phyloP scores from a whole-genome alignment of 2,797 vertebrate species.

The Mionectes olivaceus region DNA sequence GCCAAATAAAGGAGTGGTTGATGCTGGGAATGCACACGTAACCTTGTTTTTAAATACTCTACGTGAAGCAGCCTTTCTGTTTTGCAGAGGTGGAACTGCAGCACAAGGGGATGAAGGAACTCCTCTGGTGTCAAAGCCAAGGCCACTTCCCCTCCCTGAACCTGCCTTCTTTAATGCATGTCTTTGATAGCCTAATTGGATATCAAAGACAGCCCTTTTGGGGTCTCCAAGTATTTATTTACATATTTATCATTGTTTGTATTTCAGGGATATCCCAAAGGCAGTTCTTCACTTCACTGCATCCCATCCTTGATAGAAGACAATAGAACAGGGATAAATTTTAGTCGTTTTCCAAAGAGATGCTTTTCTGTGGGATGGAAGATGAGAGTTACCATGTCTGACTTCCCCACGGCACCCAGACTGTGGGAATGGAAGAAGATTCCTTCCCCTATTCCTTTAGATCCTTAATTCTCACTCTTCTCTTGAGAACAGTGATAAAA shows the following conservation, averaged over 20 bases:
- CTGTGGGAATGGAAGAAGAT: background rate
- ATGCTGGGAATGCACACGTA: background rate
- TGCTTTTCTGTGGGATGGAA: background rate
- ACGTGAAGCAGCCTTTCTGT: accelerated
- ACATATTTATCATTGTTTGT: background rate
- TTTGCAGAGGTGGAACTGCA: background rate
- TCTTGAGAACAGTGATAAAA: slow-evolving; percentile 71
- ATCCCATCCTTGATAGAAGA: background rate
- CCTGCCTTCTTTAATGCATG: background rate
- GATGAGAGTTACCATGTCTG: background rate
- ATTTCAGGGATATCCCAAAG: background rate
- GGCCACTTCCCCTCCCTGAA: background rate
- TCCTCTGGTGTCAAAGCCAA: background rate
- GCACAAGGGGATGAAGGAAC: background rate
- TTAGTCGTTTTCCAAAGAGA: background rate
- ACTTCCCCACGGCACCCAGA: background rate
- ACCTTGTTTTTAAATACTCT: background rate
- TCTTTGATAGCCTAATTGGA: background rate
- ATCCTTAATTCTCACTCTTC: slow-evolving; percentile 39
- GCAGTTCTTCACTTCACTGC: background rate
- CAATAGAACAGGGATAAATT: accelerated
- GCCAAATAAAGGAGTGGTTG: background rate
- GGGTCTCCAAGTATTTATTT: background rate
- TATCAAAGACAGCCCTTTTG: background rate
- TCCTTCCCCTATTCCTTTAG: background rate